These are phyloP conservation scores for Galaxea fascicularis DNA, from an alignment of 92 coral and sea anemone species.

Conservation along the genomic window DNA sequence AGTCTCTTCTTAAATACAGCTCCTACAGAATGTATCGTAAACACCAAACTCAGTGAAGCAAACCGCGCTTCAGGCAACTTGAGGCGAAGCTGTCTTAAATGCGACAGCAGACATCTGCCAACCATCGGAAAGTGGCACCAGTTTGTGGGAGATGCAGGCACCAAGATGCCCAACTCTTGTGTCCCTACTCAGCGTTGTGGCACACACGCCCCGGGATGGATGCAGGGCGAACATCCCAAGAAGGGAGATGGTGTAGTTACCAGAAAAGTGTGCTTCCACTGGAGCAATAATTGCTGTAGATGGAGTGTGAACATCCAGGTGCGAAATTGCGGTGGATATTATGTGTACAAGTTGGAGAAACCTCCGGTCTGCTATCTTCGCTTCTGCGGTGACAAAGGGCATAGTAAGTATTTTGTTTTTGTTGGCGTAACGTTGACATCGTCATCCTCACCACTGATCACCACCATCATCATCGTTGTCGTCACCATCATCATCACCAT, in stretches of 20 bases:
- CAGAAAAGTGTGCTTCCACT: conserved; percentile 66
- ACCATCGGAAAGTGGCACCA: conserved; percentile 56
- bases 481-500: too few species aligned
- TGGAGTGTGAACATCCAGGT: conserved; percentile 49
- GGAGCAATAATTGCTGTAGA: conserved; percentile 58
- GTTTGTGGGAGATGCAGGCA: conserved; percentile 66
- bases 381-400: conserved; percentile 53
- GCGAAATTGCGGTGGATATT: conserved; percentile 64
- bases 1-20: conserved; percentile 4
- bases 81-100: conserved; percentile 12
- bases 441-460: too few species aligned
- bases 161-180: conserved; percentile 62
- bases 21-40: conserved; percentile 31
- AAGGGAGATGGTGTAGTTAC: conserved; percentile 49
- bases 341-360: conserved; percentile 58
- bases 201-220: conserved; percentile 67
- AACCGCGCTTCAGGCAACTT: conserved; percentile 45
- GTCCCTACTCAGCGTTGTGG: conserved; percentile 65
- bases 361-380: conserved; percentile 48
- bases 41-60: conserved; percentile 36
- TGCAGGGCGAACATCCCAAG: conserved; percentile 55
- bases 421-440: too few species aligned
- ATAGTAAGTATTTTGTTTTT: conserved; percentile 11
- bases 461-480: background rate
- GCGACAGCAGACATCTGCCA: conserved; percentile 30